phyloP scores from a whole-genome alignment of 2,888 invertebrate genomes.

The Exocentrus adspersus region DNA sequence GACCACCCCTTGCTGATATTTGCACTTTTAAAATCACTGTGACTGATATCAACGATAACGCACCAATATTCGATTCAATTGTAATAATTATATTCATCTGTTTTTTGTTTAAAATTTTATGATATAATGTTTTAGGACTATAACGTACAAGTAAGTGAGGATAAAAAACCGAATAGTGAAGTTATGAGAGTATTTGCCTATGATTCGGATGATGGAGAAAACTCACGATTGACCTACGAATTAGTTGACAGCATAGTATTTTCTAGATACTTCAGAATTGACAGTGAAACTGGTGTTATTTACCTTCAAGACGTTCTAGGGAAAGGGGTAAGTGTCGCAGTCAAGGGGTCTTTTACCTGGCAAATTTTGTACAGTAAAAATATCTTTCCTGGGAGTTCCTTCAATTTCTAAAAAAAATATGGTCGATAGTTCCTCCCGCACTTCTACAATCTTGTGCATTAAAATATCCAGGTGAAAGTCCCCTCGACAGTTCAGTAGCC shows the following conservation, averaged over 20 bases:
- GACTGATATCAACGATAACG: slow-evolving; percentile 93
- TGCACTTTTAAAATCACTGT: slow-evolving; percentile 93
- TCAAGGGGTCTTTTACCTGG: not conserved
- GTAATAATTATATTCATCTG: slow-evolving; percentile 65
- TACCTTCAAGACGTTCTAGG: slow-evolving; percentile 53
- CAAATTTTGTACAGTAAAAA: too few species aligned
- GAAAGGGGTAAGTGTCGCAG: slow-evolving; percentile 46
- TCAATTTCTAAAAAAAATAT: too few species aligned
- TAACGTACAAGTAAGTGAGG: slow-evolving; percentile 84
- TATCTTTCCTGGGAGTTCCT: too few species aligned
- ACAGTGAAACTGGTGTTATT: slow-evolving; percentile 85
- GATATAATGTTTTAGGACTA: slow-evolving; percentile 64
- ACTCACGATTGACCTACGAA: slow-evolving; percentile 84
- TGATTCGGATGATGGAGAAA: slow-evolving; percentile 91
- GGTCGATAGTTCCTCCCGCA: too few species aligned
- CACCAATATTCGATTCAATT: slow-evolving; percentile 82
- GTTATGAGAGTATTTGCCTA: slow-evolving; percentile 93
- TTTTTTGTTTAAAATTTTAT: not conserved
- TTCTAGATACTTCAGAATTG: slow-evolving; percentile 81
- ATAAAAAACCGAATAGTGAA: slow-evolving; percentile 75
- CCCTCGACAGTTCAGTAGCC: too few species aligned
- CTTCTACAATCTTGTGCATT: too few species aligned
- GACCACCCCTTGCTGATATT: slow-evolving; percentile 88
- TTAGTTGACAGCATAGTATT: slow-evolving; percentile 64
- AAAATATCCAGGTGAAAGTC: too few species aligned